Conservation (phyloP, 2,888 invertebrate genomes). For the Rhodophaea formosa region DNA sequence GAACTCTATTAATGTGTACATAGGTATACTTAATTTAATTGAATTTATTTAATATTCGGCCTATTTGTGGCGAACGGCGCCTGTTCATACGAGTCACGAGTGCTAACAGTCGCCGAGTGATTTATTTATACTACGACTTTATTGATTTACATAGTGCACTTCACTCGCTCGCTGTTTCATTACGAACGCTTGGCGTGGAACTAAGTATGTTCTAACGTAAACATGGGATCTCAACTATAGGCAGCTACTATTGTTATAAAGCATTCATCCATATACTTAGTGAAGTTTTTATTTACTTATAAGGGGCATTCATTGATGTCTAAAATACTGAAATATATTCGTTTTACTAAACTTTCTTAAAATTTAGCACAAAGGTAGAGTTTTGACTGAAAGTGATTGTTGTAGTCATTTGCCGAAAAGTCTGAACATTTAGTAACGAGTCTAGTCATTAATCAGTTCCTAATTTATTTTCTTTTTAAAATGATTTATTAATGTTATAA, state of each 20-base stretch:
- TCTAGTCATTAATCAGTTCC: constrained; percentile 47
- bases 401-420: constrained; percentile 60
- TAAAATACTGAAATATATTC: constrained; percentile 27
- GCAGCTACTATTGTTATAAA: constrained; percentile 67
- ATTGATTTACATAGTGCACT: constrained; percentile 27
- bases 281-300: constrained; percentile 29
- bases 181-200: constrained; percentile 38
- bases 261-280: constrained; percentile 31
- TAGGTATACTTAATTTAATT: constrained; percentile 58
- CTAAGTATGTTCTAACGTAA: constrained; percentile 38
- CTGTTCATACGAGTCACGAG: constrained; percentile 27
- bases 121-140: constrained; percentile 3
- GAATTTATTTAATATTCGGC: constrained; percentile 64
- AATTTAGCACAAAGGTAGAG: constrained; percentile 48
- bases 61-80: constrained; percentile 54
- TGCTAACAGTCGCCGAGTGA: constrained; percentile 20
- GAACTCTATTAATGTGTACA: constrained; percentile 63
- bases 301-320: constrained; percentile 25
- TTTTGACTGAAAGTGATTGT: constrained; percentile 59
- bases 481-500: not conserved
- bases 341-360: constrained; percentile 37
- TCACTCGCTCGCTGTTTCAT: constrained; percentile 34
- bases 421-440: constrained; percentile 48
- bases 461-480: constrained; percentile 21
- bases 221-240: constrained; percentile 59